Conservation (phyloP, 2,113 vertebrate genomes). For the Lycocorax pyrrhopterus region DNA sequence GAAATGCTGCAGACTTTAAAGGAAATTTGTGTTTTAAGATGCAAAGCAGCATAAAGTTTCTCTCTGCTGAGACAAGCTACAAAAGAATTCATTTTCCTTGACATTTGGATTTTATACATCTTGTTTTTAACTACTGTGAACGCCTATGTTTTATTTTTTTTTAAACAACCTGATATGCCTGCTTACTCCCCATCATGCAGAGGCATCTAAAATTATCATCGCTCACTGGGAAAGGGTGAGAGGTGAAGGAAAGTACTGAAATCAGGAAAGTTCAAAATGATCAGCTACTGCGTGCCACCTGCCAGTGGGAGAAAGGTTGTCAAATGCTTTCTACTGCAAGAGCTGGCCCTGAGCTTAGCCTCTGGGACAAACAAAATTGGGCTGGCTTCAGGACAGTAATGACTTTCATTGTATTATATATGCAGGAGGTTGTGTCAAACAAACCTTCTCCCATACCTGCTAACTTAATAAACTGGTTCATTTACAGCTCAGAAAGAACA, state of each 20-base stretch:
- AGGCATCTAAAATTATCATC: not conserved
- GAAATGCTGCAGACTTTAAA: slow-evolving; percentile 47
- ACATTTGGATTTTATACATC: slow-evolving; percentile 25
- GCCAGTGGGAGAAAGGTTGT: slow-evolving; percentile 17
- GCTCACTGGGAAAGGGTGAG: not conserved
- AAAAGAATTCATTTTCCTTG: slow-evolving; percentile 62
- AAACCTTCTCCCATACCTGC: slow-evolving; percentile 13
- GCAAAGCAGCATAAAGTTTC: slow-evolving; percentile 11
- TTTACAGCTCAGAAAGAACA: not conserved
- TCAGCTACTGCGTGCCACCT: not conserved
- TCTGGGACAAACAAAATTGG: slow-evolving; percentile 43
- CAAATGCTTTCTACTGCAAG: slow-evolving; percentile 11
- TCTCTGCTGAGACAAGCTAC: not conserved
- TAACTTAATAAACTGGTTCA: slow-evolving; percentile 25
- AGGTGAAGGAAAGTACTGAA: not conserved
- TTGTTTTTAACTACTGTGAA: not conserved
- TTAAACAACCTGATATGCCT: not conserved
- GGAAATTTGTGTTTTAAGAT: slow-evolving; percentile 41
- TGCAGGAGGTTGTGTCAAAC: not conserved
- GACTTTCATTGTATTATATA: not conserved
- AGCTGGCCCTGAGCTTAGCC: slow-evolving; percentile 19
- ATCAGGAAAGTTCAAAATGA: not conserved
- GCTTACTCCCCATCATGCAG: not conserved
- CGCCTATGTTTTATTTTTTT: not conserved
- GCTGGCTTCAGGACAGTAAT: not conserved